phyloP scores from a whole-genome alignment of 2,113 vertebrate species.

The Pitta sordida region DNA sequence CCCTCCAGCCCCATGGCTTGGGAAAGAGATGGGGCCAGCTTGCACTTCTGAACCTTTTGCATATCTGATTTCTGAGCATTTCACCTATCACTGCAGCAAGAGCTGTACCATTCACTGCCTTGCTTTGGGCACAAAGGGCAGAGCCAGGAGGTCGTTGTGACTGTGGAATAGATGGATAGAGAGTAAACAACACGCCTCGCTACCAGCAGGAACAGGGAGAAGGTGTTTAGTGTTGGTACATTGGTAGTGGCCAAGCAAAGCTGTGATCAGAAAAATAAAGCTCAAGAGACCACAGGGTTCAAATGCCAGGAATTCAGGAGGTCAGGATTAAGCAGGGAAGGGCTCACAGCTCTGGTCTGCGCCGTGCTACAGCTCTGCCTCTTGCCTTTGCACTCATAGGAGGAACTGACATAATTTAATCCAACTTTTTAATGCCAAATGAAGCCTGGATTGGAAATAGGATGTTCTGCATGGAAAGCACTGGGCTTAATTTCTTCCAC shows the following conservation, averaged over 20 bases:
- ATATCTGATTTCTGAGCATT: not conserved
- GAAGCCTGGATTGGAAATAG: not conserved
- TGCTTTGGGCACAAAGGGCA: not conserved
- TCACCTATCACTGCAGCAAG: not conserved
- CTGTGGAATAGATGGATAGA: not conserved
- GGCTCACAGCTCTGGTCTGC: not conserved
- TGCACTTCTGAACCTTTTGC: not conserved
- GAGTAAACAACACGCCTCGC: not conserved
- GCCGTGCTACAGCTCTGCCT: accelerated
- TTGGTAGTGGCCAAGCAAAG: not conserved
- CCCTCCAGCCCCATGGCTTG: not conserved
- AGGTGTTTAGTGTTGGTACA: not conserved
- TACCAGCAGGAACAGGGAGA: not conserved
- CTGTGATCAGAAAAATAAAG: not conserved
- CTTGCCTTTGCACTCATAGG: not conserved
- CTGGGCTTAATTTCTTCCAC: not conserved
- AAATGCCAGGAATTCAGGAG: not conserved
- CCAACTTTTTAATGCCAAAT: not conserved
- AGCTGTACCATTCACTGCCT: not conserved
- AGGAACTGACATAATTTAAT: slow-evolving; percentile 23
- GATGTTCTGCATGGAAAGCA: not conserved
- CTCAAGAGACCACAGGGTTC: not conserved
- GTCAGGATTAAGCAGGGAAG: not conserved
- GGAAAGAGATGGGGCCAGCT: not conserved
- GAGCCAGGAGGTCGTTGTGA: not conserved